phyloP scores from a whole-genome alignment of 2,888 invertebrate genomes.

The Acronicta alni region DNA sequence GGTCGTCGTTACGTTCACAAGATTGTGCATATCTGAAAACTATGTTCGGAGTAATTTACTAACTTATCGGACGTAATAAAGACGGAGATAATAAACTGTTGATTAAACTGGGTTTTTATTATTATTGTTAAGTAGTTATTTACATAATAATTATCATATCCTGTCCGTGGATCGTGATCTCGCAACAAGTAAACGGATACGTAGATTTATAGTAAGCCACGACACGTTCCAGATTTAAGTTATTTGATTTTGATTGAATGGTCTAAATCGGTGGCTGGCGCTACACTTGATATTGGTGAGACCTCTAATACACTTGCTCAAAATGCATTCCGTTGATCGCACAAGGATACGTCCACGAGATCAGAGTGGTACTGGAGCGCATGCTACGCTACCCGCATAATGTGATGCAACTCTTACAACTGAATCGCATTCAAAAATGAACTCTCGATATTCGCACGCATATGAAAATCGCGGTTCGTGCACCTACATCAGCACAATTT shows the following conservation, averaged over 20 bases:
- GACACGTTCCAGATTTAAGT: slow-evolving; percentile 53
- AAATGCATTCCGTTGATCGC: slow-evolving; percentile 21
- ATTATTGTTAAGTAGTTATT: slow-evolving; percentile 37
- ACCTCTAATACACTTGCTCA: slow-evolving; percentile 18
- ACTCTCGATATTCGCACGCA: slow-evolving; percentile 65
- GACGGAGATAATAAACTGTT: slow-evolving; percentile 28
- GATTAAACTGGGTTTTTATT: slow-evolving; percentile 40
- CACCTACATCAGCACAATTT: slow-evolving; percentile 68
- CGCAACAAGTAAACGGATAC: slow-evolving; percentile 60
- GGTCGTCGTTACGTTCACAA: slow-evolving; percentile 1
- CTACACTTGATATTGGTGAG: slow-evolving; percentile 10
- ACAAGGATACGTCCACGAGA: slow-evolving; percentile 31
- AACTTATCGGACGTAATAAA: slow-evolving; percentile 10
- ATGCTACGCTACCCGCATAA: slow-evolving; percentile 56
- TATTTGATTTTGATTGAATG: slow-evolving; percentile 39
- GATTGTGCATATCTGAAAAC: slow-evolving; percentile 8
- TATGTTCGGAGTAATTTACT: slow-evolving; percentile 20
- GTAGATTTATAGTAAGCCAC: slow-evolving; percentile 55
- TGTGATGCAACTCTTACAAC: slow-evolving; percentile 62
- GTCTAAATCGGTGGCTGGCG: slow-evolving; percentile 22
- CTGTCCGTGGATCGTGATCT: slow-evolving; percentile 65
- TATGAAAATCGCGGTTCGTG: slow-evolving; percentile 60
- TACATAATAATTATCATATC: slow-evolving; percentile 55
- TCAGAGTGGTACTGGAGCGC: slow-evolving; percentile 15
- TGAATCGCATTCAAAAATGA: slow-evolving; percentile 63